Percentiles rank a stretch among this genome's conserved stretches.
These are phyloP conservation scores for Scrobipalpa atriplicella DNA, from an alignment of 2,888 invertebrate species.

Conservation along the genomic window DNA sequence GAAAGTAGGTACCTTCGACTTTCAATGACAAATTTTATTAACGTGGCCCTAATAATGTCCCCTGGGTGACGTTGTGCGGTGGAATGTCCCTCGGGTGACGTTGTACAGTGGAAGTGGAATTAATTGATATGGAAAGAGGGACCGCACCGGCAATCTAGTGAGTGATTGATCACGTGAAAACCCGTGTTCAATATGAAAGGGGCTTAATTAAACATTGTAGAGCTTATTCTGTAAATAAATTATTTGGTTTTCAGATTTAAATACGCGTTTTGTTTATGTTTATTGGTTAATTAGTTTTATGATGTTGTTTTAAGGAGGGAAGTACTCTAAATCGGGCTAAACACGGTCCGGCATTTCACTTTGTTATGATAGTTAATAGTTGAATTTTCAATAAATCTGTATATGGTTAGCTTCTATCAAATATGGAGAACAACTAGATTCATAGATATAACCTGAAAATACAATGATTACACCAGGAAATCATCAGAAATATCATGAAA, in stretches of 20 bases:
- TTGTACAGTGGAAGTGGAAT: conserved; percentile 14
- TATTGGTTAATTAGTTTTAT: too few species aligned
- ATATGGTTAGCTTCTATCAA: too few species aligned
- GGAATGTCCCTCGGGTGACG: conserved; percentile 16
- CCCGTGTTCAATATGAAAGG: conserved; percentile 35
- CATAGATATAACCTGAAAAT: too few species aligned
- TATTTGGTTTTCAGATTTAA: not conserved
- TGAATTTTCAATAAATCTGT: too few species aligned
- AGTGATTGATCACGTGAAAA: conserved; percentile 14
- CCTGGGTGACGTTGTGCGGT: conserved; percentile 15
- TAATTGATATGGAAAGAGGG: conserved; percentile 26
- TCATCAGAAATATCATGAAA: too few species aligned
- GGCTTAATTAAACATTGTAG: conserved; percentile 1
- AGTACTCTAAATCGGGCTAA: too few species aligned
- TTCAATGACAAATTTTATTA: conserved; percentile 8
- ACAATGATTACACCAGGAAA: too few species aligned
- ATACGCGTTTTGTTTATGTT: not conserved
- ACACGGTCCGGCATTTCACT: too few species aligned
- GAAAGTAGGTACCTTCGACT: not conserved
- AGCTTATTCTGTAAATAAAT: not conserved
- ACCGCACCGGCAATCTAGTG: not conserved
- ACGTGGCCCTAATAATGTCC: conserved; percentile 19
- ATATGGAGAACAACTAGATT: too few species aligned
- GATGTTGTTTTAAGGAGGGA: too few species aligned
- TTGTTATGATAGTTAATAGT: too few species aligned